These are phyloP conservation scores for Drosophila truncata DNA, from an alignment of 1,140 invertebrate species.

Conservation along the genomic window DNA sequence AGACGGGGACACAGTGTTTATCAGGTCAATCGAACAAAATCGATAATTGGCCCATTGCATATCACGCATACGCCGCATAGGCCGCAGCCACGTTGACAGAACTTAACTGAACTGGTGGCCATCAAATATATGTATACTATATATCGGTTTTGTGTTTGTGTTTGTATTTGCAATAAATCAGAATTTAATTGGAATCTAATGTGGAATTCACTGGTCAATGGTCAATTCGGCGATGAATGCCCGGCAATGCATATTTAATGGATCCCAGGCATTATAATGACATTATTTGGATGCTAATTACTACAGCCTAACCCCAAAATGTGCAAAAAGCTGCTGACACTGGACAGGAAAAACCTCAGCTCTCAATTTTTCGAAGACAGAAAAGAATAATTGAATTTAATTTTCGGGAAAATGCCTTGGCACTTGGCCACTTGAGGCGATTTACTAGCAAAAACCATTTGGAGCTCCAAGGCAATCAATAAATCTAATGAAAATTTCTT, in stretches of 20 bases:
- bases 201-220: slow-evolving; percentile 18
- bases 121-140: neutral
- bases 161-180: slow-evolving; percentile 44
- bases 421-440: slow-evolving; percentile 39
- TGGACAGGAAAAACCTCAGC: neutral
- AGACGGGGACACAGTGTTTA: slow-evolving; percentile 14
- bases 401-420: slow-evolving; percentile 34
- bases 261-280: slow-evolving; percentile 68
- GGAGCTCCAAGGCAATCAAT: slow-evolving; percentile 46
- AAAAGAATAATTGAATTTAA: slow-evolving; percentile 38
- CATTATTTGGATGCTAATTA: slow-evolving; percentile 77
- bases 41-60: slow-evolving; percentile 61
- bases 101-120: neutral
- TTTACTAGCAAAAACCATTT: slow-evolving; percentile 19
- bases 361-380: neutral
- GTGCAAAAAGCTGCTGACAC: slow-evolving; percentile 25
- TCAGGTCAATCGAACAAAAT: slow-evolving; percentile 52
- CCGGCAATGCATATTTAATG: slow-evolving; percentile 69
- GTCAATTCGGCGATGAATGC: slow-evolving; percentile 1
- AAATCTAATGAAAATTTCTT: slow-evolving; percentile 74
- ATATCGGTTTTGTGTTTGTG: slow-evolving; percentile 5
- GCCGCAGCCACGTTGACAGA: slow-evolving; percentile 45
- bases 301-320: slow-evolving; percentile 47
- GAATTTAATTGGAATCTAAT: slow-evolving; percentile 58
- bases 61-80: slow-evolving; percentile 60